A percentile compares a stretch with the other conserved stretches of the same genome.
Evolutionary conservation across 2,113 vertebrate genomes (phyloP).

Genomic region (Engystomops pustulosus): DNA sequence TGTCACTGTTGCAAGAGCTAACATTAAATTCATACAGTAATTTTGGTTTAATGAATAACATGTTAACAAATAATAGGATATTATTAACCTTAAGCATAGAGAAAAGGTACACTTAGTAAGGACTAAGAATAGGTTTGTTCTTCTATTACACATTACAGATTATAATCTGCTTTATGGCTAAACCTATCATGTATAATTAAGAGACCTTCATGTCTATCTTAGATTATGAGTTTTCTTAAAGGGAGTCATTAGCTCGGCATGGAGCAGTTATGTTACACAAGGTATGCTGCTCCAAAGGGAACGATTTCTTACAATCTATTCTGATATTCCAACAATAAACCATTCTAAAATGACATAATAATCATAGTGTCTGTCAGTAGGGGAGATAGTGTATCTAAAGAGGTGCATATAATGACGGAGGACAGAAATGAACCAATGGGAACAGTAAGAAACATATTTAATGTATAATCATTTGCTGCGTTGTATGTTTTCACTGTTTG

Average conservation of each 20-base stretch:
- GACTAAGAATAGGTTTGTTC: background rate
- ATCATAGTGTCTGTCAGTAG: constrained; percentile 17
- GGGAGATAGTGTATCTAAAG: constrained; percentile 13
- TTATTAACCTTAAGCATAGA: background rate
- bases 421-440: background rate
- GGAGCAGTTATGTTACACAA: constrained; percentile 12
- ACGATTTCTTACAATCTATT: constrained; percentile 17
- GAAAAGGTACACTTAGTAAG: background rate
- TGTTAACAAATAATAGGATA: constrained; percentile 34
- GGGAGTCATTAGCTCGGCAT: constrained; percentile 38
- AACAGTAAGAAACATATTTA: background rate
- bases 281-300: constrained; percentile 15
- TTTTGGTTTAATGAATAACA: background rate
- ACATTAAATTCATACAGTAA: background rate
- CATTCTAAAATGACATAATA: constrained; percentile 44
- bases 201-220: constrained; percentile 8
- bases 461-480: background rate
- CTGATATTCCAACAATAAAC: constrained; percentile 23
- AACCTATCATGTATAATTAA: constrained; percentile 48
- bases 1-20: background rate
- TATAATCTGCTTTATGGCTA: constrained; percentile 38
- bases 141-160: constrained; percentile 33
- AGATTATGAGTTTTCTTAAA: constrained; percentile 45
- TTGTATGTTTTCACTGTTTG: background rate
- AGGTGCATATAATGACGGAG: background rate